Conservation (phyloP, 1,140 invertebrate species). For the Drosophila sechellia region DNA sequence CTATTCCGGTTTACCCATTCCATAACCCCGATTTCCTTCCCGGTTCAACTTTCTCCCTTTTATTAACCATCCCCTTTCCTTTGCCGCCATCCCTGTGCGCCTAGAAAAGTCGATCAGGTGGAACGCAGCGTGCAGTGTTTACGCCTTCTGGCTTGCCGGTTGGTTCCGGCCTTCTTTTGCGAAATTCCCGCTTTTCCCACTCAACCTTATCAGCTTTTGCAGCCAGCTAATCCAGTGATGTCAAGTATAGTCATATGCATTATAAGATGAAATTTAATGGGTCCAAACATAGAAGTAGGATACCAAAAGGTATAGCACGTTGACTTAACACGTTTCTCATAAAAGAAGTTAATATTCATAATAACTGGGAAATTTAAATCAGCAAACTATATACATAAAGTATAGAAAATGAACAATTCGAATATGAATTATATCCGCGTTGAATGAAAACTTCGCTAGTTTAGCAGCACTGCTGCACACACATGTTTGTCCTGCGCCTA, state of each 20-base stretch:
- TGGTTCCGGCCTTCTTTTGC: slow-evolving; percentile 25
- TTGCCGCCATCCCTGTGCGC: slow-evolving; percentile 19
- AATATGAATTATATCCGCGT: too few relatives aligned
- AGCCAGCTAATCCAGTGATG: slow-evolving; percentile 14
- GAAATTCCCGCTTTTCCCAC: slow-evolving; percentile 3
- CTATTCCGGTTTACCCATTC: slow-evolving; percentile 5
- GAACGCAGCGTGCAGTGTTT: slow-evolving; percentile 69
- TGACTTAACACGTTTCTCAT: too few relatives aligned
- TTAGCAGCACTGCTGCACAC: slow-evolving; percentile 31
- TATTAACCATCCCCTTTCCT: slow-evolving; percentile 25
- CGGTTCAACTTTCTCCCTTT: slow-evolving; percentile 22
- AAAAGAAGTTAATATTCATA: too few relatives aligned
- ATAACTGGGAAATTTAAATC: too few relatives aligned
- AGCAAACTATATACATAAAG: too few relatives aligned
- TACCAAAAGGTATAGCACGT: too few relatives aligned
- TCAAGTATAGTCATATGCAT: not conserved
- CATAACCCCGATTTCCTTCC: slow-evolving; percentile 18
- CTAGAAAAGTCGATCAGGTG: slow-evolving; percentile 72
- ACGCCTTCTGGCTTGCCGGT: slow-evolving; percentile 48
- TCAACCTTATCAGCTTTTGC: slow-evolving; percentile 11
- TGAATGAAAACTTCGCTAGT: too few relatives aligned
- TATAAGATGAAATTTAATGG: not conserved
- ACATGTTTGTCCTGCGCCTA: slow-evolving; percentile 64
- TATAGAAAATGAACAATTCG: too few relatives aligned
- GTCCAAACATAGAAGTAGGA: too few relatives aligned